These are phyloP conservation scores for Phataginus tetradactyla DNA, from an alignment of 2,797 vertebrate genomes.

Conservation along the genomic window DNA sequence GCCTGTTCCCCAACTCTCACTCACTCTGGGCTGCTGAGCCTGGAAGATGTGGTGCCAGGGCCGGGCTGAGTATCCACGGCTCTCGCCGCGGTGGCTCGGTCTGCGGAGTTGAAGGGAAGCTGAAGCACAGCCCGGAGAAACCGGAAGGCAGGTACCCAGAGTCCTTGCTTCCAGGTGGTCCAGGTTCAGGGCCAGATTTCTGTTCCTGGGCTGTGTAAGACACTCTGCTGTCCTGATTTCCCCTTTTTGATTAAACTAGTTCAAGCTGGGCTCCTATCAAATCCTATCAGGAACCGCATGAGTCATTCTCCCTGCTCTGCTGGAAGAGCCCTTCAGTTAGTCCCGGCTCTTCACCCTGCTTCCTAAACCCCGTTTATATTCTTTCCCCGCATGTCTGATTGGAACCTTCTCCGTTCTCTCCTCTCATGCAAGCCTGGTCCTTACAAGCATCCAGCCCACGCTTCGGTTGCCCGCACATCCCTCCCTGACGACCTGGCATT, in stretches of 20 bases:
- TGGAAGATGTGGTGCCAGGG: background rate
- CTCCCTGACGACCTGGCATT: background rate
- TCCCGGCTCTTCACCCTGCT: background rate
- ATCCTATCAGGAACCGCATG: background rate
- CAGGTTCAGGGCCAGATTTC: background rate
- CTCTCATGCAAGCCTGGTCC: background rate
- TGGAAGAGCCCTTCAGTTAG: background rate
- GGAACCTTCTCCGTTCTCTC: background rate
- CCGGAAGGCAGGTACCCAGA: background rate
- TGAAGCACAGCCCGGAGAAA: background rate
- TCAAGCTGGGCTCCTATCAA: background rate
- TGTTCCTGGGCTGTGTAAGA: conserved; percentile 10
- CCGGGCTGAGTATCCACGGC: background rate
- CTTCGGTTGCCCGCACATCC: background rate
- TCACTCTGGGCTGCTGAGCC: background rate
- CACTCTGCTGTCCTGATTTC: background rate
- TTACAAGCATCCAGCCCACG: background rate
- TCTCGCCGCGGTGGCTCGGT: background rate
- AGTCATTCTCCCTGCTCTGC: background rate
- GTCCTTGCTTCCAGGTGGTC: background rate
- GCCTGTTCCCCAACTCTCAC: background rate
- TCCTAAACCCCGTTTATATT: background rate
- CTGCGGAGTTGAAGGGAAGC: background rate
- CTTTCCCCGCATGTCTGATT: background rate
- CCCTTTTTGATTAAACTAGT: background rate